A percentile compares a stretch with the other conserved stretches of the same genome.
Conservation (phyloP, 1,140 invertebrate species). For the Bradynema listronoti region DNA sequence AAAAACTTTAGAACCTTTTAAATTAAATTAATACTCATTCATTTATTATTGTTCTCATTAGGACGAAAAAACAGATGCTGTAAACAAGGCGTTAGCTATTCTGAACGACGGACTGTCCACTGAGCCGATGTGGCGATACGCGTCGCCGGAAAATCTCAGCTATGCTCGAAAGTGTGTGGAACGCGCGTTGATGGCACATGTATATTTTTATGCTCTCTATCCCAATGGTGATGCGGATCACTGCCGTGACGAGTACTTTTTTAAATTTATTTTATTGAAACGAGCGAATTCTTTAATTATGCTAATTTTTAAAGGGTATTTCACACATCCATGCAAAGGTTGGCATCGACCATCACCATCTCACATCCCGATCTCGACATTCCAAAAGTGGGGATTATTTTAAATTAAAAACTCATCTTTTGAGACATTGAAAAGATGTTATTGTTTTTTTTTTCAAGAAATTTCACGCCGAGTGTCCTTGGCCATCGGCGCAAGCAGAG, state of each 20-base stretch:
- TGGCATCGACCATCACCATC: slow-evolving; percentile 32
- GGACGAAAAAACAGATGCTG: slow-evolving; percentile 60
- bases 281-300: too few relatives aligned
- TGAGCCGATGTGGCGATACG: slow-evolving; percentile 70
- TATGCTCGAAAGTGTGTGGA: slow-evolving; percentile 63
- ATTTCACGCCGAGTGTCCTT: slow-evolving; percentile 83
- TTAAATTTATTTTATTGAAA: slow-evolving; percentile 15
- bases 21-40: too few relatives aligned
- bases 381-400: slow-evolving; percentile 30
- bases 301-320: slow-evolving; percentile 45
- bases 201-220: slow-evolving; percentile 86
- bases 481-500: slow-evolving; percentile 90
- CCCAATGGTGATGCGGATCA: slow-evolving; percentile 93
- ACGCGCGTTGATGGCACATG: slow-evolving; percentile 70
- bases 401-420: background rate
- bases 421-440: background rate
- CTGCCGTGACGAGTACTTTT: slow-evolving; percentile 74
- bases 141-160: slow-evolving; percentile 73
- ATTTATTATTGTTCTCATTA: slow-evolving; percentile 11
- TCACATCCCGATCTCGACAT: slow-evolving; percentile 45
- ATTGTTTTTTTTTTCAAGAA: slow-evolving; percentile 56
- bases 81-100: slow-evolving; percentile 65
- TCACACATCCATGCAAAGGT: slow-evolving; percentile 32
- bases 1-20: too few relatives aligned
- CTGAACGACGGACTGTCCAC: slow-evolving; percentile 66